Evolutionary conservation across 2,113 vertebrate genomes (phyloP).

Genomic region (Datnioides undecimradiatus): DNA sequence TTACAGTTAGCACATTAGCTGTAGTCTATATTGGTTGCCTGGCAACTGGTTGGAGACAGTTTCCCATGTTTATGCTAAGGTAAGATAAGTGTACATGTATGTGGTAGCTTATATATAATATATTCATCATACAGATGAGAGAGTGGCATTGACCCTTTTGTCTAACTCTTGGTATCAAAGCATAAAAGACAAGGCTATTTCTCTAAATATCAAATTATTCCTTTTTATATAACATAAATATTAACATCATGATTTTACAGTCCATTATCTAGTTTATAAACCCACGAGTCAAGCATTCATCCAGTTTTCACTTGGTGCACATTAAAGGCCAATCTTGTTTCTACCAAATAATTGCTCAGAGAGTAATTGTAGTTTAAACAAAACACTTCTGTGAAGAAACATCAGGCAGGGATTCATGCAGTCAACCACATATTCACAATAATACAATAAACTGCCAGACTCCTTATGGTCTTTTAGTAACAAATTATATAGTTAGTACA

Average conservation of each 20-base stretch:
- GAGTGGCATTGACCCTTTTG: no score
- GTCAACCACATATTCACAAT: background rate
- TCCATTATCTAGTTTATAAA: background rate
- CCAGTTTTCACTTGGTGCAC: background rate
- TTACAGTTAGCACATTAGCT: no score
- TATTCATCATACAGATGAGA: no score
- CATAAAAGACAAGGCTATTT: background rate
- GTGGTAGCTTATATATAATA: no score
- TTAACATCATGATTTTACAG: background rate
- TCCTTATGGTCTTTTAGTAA: slow-evolving; percentile 6
- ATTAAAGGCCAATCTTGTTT: slow-evolving; percentile 1
- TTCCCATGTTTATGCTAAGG: no score
- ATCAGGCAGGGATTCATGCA: background rate
- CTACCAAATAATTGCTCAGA: slow-evolving; percentile 15
- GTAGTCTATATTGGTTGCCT: no score
- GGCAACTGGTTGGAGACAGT: no score
- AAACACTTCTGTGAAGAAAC: background rate
- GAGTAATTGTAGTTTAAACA: background rate
- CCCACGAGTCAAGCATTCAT: background rate
- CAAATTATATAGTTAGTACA: background rate
- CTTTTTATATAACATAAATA: background rate
- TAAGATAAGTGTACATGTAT: no score
- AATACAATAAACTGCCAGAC: background rate
- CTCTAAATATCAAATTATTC: background rate
- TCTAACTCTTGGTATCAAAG: background rate